These are phyloP conservation scores for Sebastes kiyomatsui DNA, from an alignment of 2,797 vertebrate genomes.

Conservation along the genomic window DNA sequence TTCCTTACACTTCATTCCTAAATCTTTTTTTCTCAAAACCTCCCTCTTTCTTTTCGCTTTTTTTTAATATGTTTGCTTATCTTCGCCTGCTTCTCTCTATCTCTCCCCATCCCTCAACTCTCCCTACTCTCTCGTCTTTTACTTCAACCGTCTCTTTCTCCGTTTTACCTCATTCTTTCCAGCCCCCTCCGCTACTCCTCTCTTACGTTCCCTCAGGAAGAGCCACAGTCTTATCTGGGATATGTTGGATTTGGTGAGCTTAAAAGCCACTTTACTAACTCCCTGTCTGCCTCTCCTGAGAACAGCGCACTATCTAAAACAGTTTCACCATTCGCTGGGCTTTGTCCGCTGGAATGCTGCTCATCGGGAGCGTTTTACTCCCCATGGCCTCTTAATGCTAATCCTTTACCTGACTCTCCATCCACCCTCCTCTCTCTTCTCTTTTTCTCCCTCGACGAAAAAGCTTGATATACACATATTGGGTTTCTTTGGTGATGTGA, in stretches of 20 bases:
- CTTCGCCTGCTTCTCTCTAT: conserved; percentile 19
- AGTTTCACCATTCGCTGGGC: conserved; percentile 44
- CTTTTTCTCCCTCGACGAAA: conserved; percentile 33
- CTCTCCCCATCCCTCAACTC: not conserved
- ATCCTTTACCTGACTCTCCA: conserved; percentile 63
- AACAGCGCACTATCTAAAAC: conserved; percentile 46
- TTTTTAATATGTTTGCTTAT: conserved; percentile 3
- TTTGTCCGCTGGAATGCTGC: conserved; percentile 57
- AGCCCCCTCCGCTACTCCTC: conserved; percentile 43
- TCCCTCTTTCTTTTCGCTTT: not conserved
- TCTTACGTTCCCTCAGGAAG: conserved; percentile 65
- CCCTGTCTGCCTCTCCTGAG: conserved; percentile 58
- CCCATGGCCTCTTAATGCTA: conserved; percentile 44
- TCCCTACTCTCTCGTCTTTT: conserved; percentile 12
- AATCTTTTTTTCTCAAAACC: conserved; percentile 6
- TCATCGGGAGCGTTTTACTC: conserved; percentile 42
- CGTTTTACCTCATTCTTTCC: conserved; percentile 61
- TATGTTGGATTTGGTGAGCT: conserved; percentile 79
- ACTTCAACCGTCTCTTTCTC: conserved; percentile 37
- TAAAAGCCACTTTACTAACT: conserved; percentile 78
- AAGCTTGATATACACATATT: conserved; percentile 71
- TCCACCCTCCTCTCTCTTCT: conserved; percentile 1
- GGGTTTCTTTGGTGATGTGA: conserved; percentile 72
- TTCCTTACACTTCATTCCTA: conserved; percentile 16
- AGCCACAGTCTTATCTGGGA: conserved; percentile 77